Conservation (phyloP, 1,140 invertebrate species). For the Protaetia brevitarsis region DNA sequence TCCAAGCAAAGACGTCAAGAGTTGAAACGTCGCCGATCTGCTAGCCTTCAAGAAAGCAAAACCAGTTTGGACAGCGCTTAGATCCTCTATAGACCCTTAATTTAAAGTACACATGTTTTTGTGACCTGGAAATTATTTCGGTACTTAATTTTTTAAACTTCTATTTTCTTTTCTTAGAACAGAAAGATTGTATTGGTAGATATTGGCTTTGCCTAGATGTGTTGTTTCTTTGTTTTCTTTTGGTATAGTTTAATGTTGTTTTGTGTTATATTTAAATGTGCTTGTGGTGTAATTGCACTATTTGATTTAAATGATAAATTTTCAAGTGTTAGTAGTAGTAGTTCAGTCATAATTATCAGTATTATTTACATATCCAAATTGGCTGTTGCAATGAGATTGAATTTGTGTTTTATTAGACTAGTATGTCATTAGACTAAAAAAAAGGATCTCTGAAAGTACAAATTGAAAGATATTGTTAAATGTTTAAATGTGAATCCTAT, state of each 20-base stretch:
- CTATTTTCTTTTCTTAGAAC: neutral
- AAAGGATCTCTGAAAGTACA: slow-evolving; percentile 10
- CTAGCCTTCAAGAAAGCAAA: slow-evolving; percentile 29
- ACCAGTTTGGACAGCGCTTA: slow-evolving; percentile 27
- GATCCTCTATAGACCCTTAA: neutral
- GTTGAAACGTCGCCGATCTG: slow-evolving; percentile 30
- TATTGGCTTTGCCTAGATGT: neutral
- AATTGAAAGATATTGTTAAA: slow-evolving; percentile 4
- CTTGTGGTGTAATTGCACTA: slow-evolving; percentile 1
- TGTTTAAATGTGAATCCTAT: neutral
- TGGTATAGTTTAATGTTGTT: neutral
- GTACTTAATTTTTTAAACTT: slow-evolving; percentile 4
- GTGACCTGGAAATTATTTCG: slow-evolving; percentile 3
- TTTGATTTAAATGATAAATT: neutral
- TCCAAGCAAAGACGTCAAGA: slow-evolving; percentile 27
- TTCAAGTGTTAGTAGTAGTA: slow-evolving; percentile 3
- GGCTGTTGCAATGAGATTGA: neutral
- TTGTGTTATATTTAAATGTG: neutral
- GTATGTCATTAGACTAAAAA: neutral
- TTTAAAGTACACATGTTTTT: neutral
- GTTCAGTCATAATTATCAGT: neutral
- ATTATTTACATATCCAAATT: slow-evolving; percentile 23
- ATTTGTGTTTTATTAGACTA: slow-evolving; percentile 1
- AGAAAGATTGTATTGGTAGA: neutral
- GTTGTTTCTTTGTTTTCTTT: slow-evolving; percentile 9